Evolutionary conservation across 1,140 invertebrate species (phyloP), one percentile per base, ranked within the genome.

Genomic region (Tetragnatha versicolor): DNA sequence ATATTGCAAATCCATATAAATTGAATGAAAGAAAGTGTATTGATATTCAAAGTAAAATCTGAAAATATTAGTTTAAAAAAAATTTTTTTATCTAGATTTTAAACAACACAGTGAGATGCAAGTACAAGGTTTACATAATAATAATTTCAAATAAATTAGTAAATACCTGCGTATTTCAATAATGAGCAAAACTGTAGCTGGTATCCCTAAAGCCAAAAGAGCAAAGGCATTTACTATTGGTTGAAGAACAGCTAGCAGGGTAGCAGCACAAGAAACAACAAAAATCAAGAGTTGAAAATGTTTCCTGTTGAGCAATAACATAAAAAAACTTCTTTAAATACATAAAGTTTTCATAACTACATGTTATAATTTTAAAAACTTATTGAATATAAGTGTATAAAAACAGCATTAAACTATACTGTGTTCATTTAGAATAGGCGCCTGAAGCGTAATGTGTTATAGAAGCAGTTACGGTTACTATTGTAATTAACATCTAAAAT

Each of bases 141-240:
- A 20, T 20, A 53, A 53, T 0, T 22, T n/a, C 17, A 45, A 53
- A 53, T 22, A 27, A 29, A 58, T n/a, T n/a, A n/a, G n/a, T n/a
- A n/a, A 6, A 37, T 66, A 92, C 91, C 89, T 87, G 82, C 88
- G 88, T 12, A 93, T 84, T 85, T 93, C 91, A 70, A 88, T 85
- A 82, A 89, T 88, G 79, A 93, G 84, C 82, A 92, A 89, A 60
- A 87, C 84, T 81, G 92, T 88, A 39, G 91, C 89, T 25, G 92
- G 92, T 37, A 92, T 84, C 12, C 89, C 89, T 65, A 93, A 86
- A n/a, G 87, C 88, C 91, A 94, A 93, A 47, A 94, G 85, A 29
- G 91, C 92, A 84, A 93, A 93, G 42, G 92, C 91, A 86, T 93
- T 93, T 49, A 92, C 86, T 37, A 90, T 90, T 3, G 92, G 92